Conservation (phyloP, 1,140 invertebrate species). For the Drosophila lini region DNA sequence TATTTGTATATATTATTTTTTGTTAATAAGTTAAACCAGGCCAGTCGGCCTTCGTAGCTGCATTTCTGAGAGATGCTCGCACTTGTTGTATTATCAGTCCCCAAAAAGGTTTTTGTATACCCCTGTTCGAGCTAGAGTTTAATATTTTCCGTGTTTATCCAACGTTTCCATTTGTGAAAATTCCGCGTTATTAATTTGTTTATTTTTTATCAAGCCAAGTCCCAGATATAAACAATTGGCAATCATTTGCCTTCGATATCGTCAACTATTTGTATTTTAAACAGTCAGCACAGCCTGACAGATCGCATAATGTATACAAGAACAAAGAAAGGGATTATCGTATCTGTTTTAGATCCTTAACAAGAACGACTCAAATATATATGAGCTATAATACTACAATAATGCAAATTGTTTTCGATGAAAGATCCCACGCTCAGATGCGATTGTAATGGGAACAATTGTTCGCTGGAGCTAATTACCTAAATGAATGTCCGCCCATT, state of each 20-base stretch:
- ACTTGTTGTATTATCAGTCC: slow-evolving; percentile 20
- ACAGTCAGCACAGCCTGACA: neutral
- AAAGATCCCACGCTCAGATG: slow-evolving; percentile 31
- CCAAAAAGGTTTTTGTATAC: slow-evolving; percentile 20
- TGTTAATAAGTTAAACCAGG: slow-evolving; percentile 8
- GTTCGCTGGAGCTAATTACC: slow-evolving; percentile 62
- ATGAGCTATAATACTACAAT: slow-evolving; percentile 7
- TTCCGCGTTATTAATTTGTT: slow-evolving; percentile 33
- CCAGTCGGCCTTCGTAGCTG: slow-evolving; percentile 7
- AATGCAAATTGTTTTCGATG: slow-evolving; percentile 13
- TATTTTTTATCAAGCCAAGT: slow-evolving; percentile 25
- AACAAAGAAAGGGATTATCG: slow-evolving; percentile 2
- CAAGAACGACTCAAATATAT: slow-evolving; percentile 12
- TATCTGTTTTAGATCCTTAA: neutral
- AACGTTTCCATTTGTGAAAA: slow-evolving; percentile 32
- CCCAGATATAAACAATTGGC: slow-evolving; percentile 7
- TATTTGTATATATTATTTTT: slow-evolving; percentile 27
- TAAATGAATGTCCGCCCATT: slow-evolving; percentile 77
- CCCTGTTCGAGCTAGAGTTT: slow-evolving; percentile 2
- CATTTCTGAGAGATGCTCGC: slow-evolving; percentile 54
- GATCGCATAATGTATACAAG: slow-evolving; percentile 26
- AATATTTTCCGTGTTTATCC: slow-evolving; percentile 20
- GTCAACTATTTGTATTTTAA: neutral
- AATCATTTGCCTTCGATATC: slow-evolving; percentile 28
- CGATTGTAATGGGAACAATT: slow-evolving; percentile 50